Conservation (phyloP, 2,888 invertebrate species). For the Hipparchia semele region DNA sequence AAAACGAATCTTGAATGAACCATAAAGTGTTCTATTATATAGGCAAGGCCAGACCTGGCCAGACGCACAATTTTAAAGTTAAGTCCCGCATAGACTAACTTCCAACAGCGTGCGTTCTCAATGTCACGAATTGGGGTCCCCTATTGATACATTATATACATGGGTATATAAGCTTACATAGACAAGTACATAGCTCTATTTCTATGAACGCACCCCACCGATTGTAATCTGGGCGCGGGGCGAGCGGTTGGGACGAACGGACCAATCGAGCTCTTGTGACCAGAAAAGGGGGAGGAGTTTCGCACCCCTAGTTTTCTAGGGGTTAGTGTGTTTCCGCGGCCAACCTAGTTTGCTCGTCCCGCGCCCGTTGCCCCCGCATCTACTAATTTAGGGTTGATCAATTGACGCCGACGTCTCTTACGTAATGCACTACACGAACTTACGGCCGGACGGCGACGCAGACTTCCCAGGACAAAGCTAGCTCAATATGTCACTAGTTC, state of each 20-base stretch:
- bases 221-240: slow-evolving; percentile 82
- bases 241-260: slow-evolving; percentile 71
- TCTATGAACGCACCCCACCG: slow-evolving; percentile 82
- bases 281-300: slow-evolving; percentile 83
- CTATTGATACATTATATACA: slow-evolving; percentile 60
- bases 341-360: slow-evolving; percentile 81
- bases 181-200: slow-evolving; percentile 76
- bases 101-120: slow-evolving; percentile 57
- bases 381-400: slow-evolving; percentile 82
- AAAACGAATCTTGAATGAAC: not conserved
- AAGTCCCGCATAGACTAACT: slow-evolving; percentile 23
- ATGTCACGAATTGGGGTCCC: slow-evolving; percentile 73
- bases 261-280: slow-evolving; percentile 82
- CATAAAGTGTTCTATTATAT: not conserved
- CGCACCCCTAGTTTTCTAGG: slow-evolving; percentile 84
- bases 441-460: slow-evolving; percentile 28
- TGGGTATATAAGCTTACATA: slow-evolving; percentile 67
- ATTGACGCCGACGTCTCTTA: slow-evolving; percentile 70
- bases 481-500: slow-evolving; percentile 13
- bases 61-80: slow-evolving; percentile 7
- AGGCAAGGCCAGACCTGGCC: not conserved
- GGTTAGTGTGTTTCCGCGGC: slow-evolving; percentile 83
- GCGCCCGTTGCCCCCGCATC: slow-evolving; percentile 61
- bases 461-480: slow-evolving; percentile 8
- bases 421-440: slow-evolving; percentile 67